phyloP scores from a whole-genome alignment of 2,797 vertebrate genomes.

The Rhabdophis nuchalis region DNA sequence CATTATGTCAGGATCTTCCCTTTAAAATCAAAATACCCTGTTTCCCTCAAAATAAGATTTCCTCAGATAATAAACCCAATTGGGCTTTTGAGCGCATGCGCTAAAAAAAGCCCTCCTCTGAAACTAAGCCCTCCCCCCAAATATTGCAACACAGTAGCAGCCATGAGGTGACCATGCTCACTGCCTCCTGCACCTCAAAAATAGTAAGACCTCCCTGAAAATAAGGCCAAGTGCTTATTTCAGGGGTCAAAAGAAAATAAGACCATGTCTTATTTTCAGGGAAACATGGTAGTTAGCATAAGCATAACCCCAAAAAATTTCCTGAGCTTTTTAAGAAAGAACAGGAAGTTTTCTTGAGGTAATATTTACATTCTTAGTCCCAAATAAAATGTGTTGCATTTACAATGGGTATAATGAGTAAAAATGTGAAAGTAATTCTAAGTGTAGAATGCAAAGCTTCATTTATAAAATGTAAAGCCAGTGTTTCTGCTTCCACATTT shows the following conservation, averaged over 20 bases:
- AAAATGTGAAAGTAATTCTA: slow-evolving; percentile 1
- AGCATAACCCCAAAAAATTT: slow-evolving; percentile 9
- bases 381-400: neutral
- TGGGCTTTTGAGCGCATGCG: too few relatives aligned
- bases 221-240: too few relatives aligned
- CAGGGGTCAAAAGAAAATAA: too few relatives aligned
- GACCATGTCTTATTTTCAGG: too few relatives aligned
- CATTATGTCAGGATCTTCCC: slow-evolving; percentile 14
- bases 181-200: too few relatives aligned
- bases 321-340: neutral
- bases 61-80: too few relatives aligned
- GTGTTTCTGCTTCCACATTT: neutral
- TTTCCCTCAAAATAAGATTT: too few relatives aligned
- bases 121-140: too few relatives aligned
- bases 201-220: too few relatives aligned
- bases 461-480: neutral
- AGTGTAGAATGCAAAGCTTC: neutral
- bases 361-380: slow-evolving; percentile 1
- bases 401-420: slow-evolving; percentile 3
- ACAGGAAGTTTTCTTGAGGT: neutral
- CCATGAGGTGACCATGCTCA: too few relatives aligned
- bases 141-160: too few relatives aligned
- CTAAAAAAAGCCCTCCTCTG: too few relatives aligned
- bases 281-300: neutral
- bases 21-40: slow-evolving; percentile 26